Base-by-base conservation (phyloP, 2,113 vertebrate species). In the Nettapus auritus region DNA sequence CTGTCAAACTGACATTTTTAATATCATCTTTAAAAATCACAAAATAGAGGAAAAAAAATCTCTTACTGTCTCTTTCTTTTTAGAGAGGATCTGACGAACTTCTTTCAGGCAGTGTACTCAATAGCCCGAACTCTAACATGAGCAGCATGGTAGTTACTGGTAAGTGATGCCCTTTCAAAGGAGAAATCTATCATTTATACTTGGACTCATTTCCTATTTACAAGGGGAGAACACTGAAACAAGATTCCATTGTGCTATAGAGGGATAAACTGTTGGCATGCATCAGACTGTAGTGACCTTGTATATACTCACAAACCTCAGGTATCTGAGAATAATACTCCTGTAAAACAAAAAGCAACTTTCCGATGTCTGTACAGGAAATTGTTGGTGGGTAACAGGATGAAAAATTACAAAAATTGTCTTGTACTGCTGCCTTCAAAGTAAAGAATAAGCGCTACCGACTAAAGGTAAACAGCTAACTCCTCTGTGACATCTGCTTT, bases 41-140 rank as follows among this genome's bases (percentile, higher is more conserved):
- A 78, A 87, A 97, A 93, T 85, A 93, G 89, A 95, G 79, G 88
- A 91, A 94, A 95, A 94, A 93, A 94, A 96, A 96, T 81, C 84
- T 94, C 90, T 97, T 96, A 96, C 77, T 97, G 81, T 97, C 97
- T 94, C 90, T 96, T 92, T 96, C 91, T 80, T 95, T 97, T 82
- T 97, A 99, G 99, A 99, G 99, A 98, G 99, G 99, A 98, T 99
- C 99, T 97, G 99, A 99, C 91, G 99, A 99, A 98, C 98, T 99
- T 98, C 98, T 99, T 97, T 98, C 99, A 96, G 98, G 98, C 97
- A 99, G 98, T 98, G 98, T 99, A 98, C 99, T 99, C 98, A 99
- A 97, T 98, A 99, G 98, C 98, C 98, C 99, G 90, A 99, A 98
- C 98, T 99, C 99, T 97, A 99, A 98, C 94, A 98, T 99, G 98